phyloP scores from a whole-genome alignment of 2,113 vertebrate species.

The Myotis yumanensis region DNA sequence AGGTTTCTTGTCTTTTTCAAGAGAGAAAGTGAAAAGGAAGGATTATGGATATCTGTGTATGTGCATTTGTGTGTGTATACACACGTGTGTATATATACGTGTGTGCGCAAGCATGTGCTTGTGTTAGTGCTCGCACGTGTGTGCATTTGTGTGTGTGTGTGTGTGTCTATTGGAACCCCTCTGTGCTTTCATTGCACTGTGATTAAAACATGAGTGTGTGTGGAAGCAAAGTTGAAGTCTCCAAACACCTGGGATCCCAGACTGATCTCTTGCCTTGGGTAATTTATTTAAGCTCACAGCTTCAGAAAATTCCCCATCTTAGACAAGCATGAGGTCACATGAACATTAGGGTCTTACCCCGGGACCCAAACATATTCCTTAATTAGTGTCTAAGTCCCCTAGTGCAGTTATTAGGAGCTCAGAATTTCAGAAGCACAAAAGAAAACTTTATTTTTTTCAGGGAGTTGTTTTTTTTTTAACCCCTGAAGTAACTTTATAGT shows the following conservation, averaged over 20 bases:
- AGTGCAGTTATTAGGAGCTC: neutral
- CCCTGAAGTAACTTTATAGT: constrained; percentile 49
- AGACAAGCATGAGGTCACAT: neutral
- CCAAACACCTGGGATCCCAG: neutral
- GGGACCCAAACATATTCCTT: neutral
- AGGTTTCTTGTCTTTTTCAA: neutral
- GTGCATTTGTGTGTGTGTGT: neutral
- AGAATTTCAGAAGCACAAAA: constrained; percentile 56
- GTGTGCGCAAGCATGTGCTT: too few relatives aligned
- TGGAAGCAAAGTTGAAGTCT: neutral
- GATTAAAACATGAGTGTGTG: neutral
- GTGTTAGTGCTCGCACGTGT: too few relatives aligned
- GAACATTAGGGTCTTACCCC: neutral
- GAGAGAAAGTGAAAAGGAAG: neutral
- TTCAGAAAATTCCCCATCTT: neutral
- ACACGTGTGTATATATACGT: fast-evolving
- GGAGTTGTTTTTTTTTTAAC: constrained; percentile 64
- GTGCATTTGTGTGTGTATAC: neutral
- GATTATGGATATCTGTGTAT: neutral
- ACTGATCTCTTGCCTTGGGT: neutral
- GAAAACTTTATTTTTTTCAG: neutral
- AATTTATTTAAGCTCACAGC: neutral
- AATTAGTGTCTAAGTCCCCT: constrained; percentile 16
- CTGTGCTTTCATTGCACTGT: neutral
- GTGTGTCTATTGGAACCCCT: neutral